Conservation (phyloP, 1,140 invertebrate species). For the Eulimnadia texana region DNA sequence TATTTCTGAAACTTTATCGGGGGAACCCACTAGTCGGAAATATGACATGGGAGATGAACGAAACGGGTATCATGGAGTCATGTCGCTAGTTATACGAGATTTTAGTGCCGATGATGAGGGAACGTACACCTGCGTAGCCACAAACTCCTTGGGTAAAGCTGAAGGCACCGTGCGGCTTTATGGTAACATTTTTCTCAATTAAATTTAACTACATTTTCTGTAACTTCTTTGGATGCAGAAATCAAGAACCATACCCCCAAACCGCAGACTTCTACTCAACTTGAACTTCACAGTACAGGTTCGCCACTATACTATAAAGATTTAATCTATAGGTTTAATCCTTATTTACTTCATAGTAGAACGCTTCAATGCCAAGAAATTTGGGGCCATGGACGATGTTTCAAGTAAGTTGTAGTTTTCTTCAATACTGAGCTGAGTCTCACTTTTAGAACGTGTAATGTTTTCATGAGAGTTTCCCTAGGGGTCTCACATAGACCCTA, state of each 20-base stretch:
- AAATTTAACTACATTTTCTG: not conserved
- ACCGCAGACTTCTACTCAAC: not conserved
- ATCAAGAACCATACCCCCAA: not conserved
- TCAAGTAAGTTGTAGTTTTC: no score
- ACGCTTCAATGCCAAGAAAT: no score
- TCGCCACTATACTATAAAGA: no score
- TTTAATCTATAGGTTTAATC: no score
- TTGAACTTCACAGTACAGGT: not conserved
- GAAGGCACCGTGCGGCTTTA: conserved; percentile 70
- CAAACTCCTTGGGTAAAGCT: conserved; percentile 71
- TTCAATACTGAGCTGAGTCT: no score
- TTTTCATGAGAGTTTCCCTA: no score
- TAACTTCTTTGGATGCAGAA: not conserved
- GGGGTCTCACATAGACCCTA: no score
- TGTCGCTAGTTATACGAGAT: conserved; percentile 63
- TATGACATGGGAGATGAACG: conserved; percentile 64
- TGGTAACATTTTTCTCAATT: conserved; percentile 38
- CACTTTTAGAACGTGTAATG: no score
- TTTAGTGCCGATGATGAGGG: conserved; percentile 66
- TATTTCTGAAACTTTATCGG: conserved; percentile 1
- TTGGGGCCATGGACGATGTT: no score
- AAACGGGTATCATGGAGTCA: conserved; percentile 59
- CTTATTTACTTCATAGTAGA: no score
- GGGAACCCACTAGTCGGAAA: conserved; percentile 52
- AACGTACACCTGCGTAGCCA: conserved; percentile 78